Percentiles rank a stretch among this genome's conserved stretches.
Conservation (phyloP, 53 echinoderm and acorn worm species). For the Mesocentrotus franciscanus region DNA sequence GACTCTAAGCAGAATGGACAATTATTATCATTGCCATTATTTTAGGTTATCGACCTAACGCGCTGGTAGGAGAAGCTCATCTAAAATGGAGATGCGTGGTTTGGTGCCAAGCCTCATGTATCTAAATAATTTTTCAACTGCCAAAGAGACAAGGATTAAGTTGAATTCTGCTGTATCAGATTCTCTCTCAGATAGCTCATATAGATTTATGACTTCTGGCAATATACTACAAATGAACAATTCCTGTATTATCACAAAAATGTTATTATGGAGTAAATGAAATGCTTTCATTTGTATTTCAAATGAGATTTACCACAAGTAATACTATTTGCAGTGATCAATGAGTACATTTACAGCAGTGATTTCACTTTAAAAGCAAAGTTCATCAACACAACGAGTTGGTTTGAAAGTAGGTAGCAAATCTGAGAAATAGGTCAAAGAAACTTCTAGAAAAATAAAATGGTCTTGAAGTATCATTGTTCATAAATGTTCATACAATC, state of each 20-base stretch:
- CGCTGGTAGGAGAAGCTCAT: neutral
- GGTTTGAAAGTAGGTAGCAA: neutral
- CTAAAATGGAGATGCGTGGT: conserved; percentile 42
- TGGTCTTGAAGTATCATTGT: too few species aligned
- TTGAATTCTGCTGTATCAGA: neutral
- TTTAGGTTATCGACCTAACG: conserved; percentile 28
- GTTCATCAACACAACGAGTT: neutral
- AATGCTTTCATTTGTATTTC: neutral
- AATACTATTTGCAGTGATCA: neutral
- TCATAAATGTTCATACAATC: too few species aligned
- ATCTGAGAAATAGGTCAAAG: neutral
- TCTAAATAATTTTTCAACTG: conserved; percentile 30
- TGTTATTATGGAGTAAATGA: neutral
- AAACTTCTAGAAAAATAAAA: neutral
- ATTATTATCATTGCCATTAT: conserved; percentile 22
- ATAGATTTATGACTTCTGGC: neutral
- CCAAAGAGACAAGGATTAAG: neutral
- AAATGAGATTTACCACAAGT: neutral
- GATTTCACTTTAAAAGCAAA: neutral
- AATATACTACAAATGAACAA: neutral
- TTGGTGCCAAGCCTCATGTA: conserved; percentile 29
- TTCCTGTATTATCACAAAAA: neutral
- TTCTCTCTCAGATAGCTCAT: neutral
- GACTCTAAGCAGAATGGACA: neutral
- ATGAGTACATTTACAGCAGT: too few species aligned